Evolutionary conservation across 2,113 vertebrate genomes (phyloP), one percentile per base, ranked within the genome.

Genomic region (Chaetodon trifascialis): DNA sequence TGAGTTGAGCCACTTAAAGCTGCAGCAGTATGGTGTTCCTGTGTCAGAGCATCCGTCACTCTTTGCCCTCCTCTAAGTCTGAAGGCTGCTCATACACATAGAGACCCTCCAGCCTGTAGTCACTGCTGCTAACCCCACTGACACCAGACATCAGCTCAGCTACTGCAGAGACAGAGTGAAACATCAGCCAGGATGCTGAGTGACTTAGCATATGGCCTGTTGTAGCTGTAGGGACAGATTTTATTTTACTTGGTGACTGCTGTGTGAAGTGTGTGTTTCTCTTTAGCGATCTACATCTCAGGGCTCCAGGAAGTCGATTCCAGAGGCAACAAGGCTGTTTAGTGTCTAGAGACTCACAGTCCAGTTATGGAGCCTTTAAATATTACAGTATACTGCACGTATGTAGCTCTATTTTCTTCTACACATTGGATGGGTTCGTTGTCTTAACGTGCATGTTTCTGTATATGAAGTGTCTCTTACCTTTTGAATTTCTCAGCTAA

Each of bases 401-500:
- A 49, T 16, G 15, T 42, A n/a, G 2, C 3, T 72, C 46, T 11
- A 14, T 5, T 58, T 69, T 23, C 25, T 2, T 34, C 17, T 1
- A 4, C 7, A 55, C 51, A 49, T 66, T 36, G 16, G 46, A 36
- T 40, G 21, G 25, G 0, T 25, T 51, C 1, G 19, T n/a, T 74
- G 38, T 71, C 4, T 59, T 23, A n/a, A 17, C 19, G 1, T 17
- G 9, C 8, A 40, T 40, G 38, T 40, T 40, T 34, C 19, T 0
- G 4, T 46, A 10, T 40, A 11, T 38, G 3, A 30, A 51, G 23
- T 8, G n/a, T 16, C 4, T 65, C 80, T 93, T 95, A 98, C 98
- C 97, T 99, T 93, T 96, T 96, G 78, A 97, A 97, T 85, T 97
- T 97, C 86, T 96, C 95, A 0, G 97, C 96, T 85, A 97, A 89